A percentile compares a stretch with the other conserved stretches of the same genome.
Conservation (phyloP, 2,113 vertebrate genomes). For the Gopherus flavomarginatus region DNA sequence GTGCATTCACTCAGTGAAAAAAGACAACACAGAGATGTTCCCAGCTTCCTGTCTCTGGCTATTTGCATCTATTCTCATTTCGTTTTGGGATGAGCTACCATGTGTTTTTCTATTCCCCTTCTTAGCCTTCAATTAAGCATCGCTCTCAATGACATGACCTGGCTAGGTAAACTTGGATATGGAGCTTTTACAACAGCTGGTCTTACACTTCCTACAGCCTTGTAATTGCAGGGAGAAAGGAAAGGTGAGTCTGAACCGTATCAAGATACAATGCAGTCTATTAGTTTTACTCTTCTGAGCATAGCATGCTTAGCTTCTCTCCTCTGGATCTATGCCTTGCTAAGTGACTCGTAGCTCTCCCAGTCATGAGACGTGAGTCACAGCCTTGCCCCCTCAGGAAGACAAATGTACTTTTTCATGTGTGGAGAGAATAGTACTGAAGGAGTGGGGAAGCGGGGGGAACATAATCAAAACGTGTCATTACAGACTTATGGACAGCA, state of each 20-base stretch:
- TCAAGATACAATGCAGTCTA: neutral
- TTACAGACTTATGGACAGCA: neutral
- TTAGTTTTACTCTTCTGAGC: neutral
- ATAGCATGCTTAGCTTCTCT: neutral
- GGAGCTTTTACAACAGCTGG: neutral
- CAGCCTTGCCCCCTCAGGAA: neutral
- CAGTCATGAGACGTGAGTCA: neutral
- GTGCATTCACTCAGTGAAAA: neutral
- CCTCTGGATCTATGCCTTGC: neutral
- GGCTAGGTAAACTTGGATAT: neutral
- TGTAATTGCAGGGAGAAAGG: neutral
- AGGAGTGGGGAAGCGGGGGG: neutral
- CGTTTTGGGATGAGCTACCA: neutral
- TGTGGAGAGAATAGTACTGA: neutral
- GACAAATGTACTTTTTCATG: neutral
- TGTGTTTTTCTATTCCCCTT: neutral
- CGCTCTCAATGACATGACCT: fast-evolving
- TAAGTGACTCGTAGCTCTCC: neutral
- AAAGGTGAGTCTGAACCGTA: neutral
- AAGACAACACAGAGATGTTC: neutral
- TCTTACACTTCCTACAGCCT: neutral
- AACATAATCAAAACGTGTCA: neutral
- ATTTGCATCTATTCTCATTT: neutral
- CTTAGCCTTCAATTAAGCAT: neutral
- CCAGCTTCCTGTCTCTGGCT: too few species aligned